A percentile compares a stretch with the other conserved stretches of the same genome.
These are phyloP conservation scores for Poecilia latipinna DNA, from an alignment of 2,113 vertebrate species.

Conservation along the genomic window DNA sequence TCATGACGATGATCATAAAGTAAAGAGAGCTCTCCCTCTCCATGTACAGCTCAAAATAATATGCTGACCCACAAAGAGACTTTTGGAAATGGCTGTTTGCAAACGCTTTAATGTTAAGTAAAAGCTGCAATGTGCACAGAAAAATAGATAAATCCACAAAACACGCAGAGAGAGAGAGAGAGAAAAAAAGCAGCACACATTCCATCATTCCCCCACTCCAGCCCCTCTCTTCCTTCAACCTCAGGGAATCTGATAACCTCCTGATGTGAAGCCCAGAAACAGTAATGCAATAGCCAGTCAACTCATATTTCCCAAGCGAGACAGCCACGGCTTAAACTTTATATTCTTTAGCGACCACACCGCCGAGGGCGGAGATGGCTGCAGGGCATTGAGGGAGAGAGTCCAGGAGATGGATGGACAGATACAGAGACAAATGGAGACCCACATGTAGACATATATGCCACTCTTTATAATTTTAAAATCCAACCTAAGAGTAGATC, in stretches of 20 bases:
- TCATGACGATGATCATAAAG: not conserved
- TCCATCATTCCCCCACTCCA: constrained; percentile 52
- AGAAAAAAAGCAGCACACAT: constrained; percentile 10
- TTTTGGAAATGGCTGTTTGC: constrained; percentile 17
- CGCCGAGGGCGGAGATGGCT: constrained; percentile 42
- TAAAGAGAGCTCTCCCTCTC: not conserved
- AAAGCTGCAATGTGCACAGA: constrained; percentile 38
- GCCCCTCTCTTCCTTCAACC: constrained; percentile 44
- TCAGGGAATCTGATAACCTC: constrained; percentile 70
- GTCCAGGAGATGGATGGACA: constrained; percentile 28
- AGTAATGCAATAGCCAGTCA: constrained; percentile 72
- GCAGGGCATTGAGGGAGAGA: constrained; percentile 44
- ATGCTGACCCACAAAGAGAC: not conserved
- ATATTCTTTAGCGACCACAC: constrained; percentile 59
- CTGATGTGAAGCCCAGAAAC: constrained; percentile 69
- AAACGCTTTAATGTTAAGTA: constrained; percentile 50
- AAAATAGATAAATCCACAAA: constrained; percentile 17
- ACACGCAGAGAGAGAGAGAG: not conserved
- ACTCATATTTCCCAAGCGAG: constrained; percentile 77
- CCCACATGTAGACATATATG: constrained; percentile 4
- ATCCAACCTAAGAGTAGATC: constrained; percentile 2
- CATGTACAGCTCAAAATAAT: not conserved
- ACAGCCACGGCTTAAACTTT: constrained; percentile 49
- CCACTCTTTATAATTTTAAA: constrained; percentile 29
- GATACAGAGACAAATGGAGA: constrained; percentile 32